phyloP scores from a whole-genome alignment of 2,888 invertebrate genomes.

The Eupithecia inturbata region DNA sequence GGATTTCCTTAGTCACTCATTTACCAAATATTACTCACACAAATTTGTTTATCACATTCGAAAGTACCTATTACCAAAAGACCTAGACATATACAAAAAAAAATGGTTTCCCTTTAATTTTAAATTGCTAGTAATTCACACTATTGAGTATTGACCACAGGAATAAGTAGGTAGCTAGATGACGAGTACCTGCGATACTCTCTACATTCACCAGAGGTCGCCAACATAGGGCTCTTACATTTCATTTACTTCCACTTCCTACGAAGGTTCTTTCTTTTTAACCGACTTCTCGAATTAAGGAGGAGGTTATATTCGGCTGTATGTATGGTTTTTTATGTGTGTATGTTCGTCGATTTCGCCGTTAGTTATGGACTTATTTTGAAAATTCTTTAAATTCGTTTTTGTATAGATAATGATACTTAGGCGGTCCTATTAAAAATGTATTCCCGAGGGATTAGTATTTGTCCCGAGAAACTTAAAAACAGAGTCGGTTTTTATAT shows the following conservation, averaged over 20 bases:
- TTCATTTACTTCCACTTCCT: neutral
- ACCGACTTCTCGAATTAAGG: no score
- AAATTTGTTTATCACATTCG: neutral
- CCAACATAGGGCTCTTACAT: constrained; percentile 24
- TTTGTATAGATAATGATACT: no score
- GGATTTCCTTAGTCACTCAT: constrained; percentile 10
- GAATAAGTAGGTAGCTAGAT: constrained; percentile 28
- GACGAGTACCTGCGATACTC: constrained; percentile 36
- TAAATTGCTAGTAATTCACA: constrained; percentile 24
- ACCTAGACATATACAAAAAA: no score
- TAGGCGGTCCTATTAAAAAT: no score
- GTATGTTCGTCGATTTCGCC: no score
- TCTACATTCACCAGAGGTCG: constrained; percentile 40
- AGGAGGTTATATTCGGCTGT: no score
- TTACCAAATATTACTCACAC: constrained; percentile 26
- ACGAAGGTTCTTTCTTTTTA: neutral
- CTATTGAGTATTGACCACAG: constrained; percentile 26
- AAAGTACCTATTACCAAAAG: constrained; percentile 5
- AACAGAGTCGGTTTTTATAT: no score
- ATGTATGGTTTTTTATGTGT: no score
- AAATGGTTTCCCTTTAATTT: constrained; percentile 12
- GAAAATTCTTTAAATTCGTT: no score
- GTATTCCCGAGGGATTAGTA: no score
- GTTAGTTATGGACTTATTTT: no score
- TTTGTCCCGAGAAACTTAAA: no score